Percentiles rank a stretch among this genome's conserved stretches.
These are phyloP conservation scores for Gastracanthus pulcherrimus DNA, from an alignment of 2,888 invertebrate species.

Conservation along the genomic window DNA sequence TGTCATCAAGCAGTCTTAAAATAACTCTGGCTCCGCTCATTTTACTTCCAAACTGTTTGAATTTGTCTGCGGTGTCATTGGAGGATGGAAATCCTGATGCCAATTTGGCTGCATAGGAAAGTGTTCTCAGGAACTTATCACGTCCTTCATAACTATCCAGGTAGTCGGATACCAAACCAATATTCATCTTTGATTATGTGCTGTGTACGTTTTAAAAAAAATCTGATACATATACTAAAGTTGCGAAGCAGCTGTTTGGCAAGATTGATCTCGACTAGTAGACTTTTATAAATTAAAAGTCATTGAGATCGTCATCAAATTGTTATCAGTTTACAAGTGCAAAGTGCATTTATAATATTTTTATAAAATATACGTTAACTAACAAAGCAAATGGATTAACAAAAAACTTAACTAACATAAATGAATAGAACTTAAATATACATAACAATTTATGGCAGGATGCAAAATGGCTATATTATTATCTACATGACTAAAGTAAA, in stretches of 20 bases:
- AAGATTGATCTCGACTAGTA: neutral
- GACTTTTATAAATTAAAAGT: constrained; percentile 7
- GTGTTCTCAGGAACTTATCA: constrained; percentile 88
- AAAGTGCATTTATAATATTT: neutral
- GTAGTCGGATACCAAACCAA: constrained; percentile 78
- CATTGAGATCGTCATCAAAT: neutral
- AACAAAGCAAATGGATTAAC: neutral
- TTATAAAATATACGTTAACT: neutral
- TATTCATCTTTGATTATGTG: constrained; percentile 56
- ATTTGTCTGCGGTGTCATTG: constrained; percentile 81
- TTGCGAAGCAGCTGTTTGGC: constrained; percentile 13
- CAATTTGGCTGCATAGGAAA: constrained; percentile 88
- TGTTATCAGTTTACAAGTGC: neutral
- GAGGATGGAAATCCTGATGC: constrained; percentile 82
- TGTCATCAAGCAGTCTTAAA: constrained; percentile 89
- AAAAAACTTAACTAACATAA: constrained; percentile 16
- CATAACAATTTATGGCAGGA: constrained; percentile 30
- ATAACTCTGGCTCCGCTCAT: constrained; percentile 88
- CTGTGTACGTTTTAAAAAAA: constrained; percentile 12
- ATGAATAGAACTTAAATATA: constrained; percentile 26
- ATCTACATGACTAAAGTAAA: constrained; percentile 28
- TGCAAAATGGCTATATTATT: neutral
- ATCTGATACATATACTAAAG: neutral
- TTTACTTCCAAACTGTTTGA: constrained; percentile 82
- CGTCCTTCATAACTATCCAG: constrained; percentile 91